Percentiles rank a stretch among this genome's conserved stretches.
These are phyloP conservation scores for Carassius gibelio DNA, from an alignment of 2,113 vertebrate genomes.

Conservation along the genomic window DNA sequence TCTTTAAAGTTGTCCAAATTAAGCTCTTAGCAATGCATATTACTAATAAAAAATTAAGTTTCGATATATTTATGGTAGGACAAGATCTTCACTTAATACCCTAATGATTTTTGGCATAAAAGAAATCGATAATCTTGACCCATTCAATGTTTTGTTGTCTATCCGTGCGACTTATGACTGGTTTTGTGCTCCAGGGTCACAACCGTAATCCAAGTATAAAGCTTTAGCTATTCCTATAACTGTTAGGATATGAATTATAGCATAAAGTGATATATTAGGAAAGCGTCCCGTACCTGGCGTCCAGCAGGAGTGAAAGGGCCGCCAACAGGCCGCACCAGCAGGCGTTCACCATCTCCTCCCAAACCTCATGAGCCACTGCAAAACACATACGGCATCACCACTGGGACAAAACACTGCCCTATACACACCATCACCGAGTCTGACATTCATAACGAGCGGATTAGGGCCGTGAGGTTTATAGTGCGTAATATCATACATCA, in stretches of 20 bases:
- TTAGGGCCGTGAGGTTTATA: neutral
- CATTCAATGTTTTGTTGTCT: no score
- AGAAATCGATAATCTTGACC: no score
- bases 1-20: no score
- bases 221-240: neutral
- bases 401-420: slow-evolving; percentile 7
- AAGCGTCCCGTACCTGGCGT: slow-evolving; percentile 85
- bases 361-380: slow-evolving; percentile 87
- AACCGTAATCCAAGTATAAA: neutral
- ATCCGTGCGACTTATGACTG: no score
- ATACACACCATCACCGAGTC: neutral
- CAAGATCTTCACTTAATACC: no score
- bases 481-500: no score
- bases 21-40: no score
- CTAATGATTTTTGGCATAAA: no score
- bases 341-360: slow-evolving; percentile 98
- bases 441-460: neutral
- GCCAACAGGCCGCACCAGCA: slow-evolving; percentile 98
- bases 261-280: neutral
- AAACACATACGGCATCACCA: slow-evolving; percentile 49
- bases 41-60: no score
- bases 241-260: neutral
- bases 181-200: no score
- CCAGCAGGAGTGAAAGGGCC: slow-evolving; percentile 92
- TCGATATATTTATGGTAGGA: no score